Conservation (phyloP, 2,113 vertebrate species). For the Eulacestoma nigropectus region DNA sequence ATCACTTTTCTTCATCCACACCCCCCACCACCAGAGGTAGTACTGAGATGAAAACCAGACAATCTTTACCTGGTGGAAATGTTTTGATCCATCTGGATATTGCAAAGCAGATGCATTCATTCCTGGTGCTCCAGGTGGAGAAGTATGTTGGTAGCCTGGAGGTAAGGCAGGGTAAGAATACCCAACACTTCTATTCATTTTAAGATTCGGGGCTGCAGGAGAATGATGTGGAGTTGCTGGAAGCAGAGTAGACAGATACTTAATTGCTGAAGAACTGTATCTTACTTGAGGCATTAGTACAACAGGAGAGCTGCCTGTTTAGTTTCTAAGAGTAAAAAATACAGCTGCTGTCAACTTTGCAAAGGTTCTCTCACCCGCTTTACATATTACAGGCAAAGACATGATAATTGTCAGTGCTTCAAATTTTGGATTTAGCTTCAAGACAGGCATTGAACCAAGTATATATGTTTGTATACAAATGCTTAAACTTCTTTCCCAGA, state of each 20-base stretch:
- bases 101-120: conserved; percentile 76
- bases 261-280: background rate
- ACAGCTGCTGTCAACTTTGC: background rate
- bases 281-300: background rate
- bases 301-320: background rate
- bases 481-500: background rate
- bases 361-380: background rate
- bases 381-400: background rate
- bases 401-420: background rate
- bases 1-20: background rate
- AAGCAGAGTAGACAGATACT: conserved; percentile 43
- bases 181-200: conserved; percentile 76
- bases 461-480: background rate
- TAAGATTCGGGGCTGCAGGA: conserved; percentile 69
- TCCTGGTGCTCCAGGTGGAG: conserved; percentile 60
- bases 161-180: conserved; percentile 87
- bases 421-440: background rate
- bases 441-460: background rate
- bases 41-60: background rate
- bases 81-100: conserved; percentile 78
- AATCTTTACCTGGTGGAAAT: conserved; percentile 82
- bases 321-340: background rate
- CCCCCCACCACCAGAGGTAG: rapidly evolving
- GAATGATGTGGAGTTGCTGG: conserved; percentile 70
- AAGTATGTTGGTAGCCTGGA: conserved; percentile 85